These are phyloP conservation scores for Ennomos erosarius DNA, from an alignment of 2,888 invertebrate genomes.

Conservation along the genomic window DNA sequence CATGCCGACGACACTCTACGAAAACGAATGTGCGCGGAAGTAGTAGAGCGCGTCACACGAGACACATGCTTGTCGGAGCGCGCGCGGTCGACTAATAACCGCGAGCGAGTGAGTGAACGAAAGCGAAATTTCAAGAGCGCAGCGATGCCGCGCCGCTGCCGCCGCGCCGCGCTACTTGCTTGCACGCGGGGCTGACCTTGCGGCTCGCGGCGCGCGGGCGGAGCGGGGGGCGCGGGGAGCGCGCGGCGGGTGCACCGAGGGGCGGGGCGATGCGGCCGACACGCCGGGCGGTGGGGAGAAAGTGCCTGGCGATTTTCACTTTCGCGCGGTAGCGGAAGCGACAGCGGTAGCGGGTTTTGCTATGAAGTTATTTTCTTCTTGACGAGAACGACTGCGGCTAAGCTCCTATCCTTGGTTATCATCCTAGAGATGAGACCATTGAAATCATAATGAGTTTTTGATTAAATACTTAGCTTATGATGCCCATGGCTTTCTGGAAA, in stretches of 20 bases:
- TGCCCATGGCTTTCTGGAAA: too few relatives aligned
- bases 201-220: slow-evolving; percentile 57
- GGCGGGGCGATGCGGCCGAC: slow-evolving; percentile 60
- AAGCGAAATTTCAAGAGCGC: slow-evolving; percentile 90
- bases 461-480: too few relatives aligned
- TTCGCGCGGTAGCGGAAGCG: slow-evolving; percentile 73
- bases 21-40: slow-evolving; percentile 74
- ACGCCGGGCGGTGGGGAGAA: slow-evolving; percentile 75
- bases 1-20: slow-evolving; percentile 72
- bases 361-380: slow-evolving; percentile 13
- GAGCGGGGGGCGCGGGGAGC: slow-evolving; percentile 45
- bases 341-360: slow-evolving; percentile 39
- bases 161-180: slow-evolving; percentile 67
- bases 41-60: slow-evolving; percentile 80
- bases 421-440: too few relatives aligned
- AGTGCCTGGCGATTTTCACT: slow-evolving; percentile 83
- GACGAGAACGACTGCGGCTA: background rate
- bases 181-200: slow-evolving; percentile 70
- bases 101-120: slow-evolving; percentile 85
- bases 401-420: too few relatives aligned
- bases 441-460: too few relatives aligned
- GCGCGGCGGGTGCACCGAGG: slow-evolving; percentile 59
- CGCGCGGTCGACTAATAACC: slow-evolving; percentile 86
- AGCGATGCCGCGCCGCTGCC: slow-evolving; percentile 61
- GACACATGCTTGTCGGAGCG: slow-evolving; percentile 86